Evolutionary conservation across 2,797 vertebrate species (phyloP), one percentile per base, ranked within the genome.

Genomic region (Australoheros facetus): DNA sequence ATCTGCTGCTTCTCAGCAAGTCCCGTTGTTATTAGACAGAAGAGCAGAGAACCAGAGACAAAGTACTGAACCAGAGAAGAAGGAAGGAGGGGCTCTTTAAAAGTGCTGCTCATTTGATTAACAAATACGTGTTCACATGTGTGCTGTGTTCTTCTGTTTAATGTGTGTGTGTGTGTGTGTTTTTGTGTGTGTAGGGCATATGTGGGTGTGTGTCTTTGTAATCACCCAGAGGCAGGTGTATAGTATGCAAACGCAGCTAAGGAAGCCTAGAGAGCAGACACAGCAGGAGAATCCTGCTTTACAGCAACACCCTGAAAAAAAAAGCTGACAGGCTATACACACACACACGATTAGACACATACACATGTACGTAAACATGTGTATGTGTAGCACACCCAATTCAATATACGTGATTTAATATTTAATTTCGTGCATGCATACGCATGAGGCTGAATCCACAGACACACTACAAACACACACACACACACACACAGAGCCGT

Each of bases 51-150:
- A 71, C 69, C 84, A 83, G 60, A 85, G 76, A 86, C 66, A 13
- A 78, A 72, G 80, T 59, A 77, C 56, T 83, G 86, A 91, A 86
- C 64, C 75, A 16, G 45, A 73, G 60, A 57, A 39, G 82, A 28
- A 75, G 58, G 74, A 82, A 58, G 77, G 74, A 85, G 87, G 77
- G 81, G 62, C 77, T 83, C 81, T 85, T 92, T 90, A 86, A 93
- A 92, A 89, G 90, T 71, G 5, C 57, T 77, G 77, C 90, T 93
- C 89, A 93, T 94, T 93, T 94, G 90, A 89, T 93, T 91, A 93
- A 91, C 90, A 93, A 93, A 93, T 91, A 81, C 59, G 72, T 73
- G 81, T 87, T 89, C 69, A 80, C 56, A 73, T 81, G 83, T 86
- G 77, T 28, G 56, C 75, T 73, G 58, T 85, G 66, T 58, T 71